Conservation (phyloP, 1,140 invertebrate species). For the Neodiprion virginianus region DNA sequence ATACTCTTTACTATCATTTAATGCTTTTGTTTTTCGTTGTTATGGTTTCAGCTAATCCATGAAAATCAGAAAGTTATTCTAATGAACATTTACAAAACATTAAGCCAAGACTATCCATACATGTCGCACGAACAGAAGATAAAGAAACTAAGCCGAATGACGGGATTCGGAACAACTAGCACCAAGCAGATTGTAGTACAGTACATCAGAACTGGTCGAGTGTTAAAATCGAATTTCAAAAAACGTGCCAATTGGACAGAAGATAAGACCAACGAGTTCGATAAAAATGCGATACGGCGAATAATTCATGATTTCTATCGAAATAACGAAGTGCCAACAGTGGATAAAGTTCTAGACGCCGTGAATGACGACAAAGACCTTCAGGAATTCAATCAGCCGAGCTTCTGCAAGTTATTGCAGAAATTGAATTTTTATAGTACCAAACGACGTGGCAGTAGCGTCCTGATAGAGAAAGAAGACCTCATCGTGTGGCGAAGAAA, state of each 20-base stretch:
- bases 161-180: background rate
- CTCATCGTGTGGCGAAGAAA: background rate
- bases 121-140: background rate
- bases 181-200: background rate
- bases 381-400: conserved; percentile 18
- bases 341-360: background rate
- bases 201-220: background rate
- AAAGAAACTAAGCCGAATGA: background rate
- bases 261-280: background rate
- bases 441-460: background rate
- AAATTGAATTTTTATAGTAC: conserved; percentile 3
- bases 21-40: background rate
- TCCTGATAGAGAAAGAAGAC: conserved; percentile 4
- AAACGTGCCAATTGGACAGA: background rate
- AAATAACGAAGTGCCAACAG: background rate
- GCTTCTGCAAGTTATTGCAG: conserved; percentile 5
- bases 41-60: background rate
- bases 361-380: background rate
- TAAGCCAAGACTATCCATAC: background rate
- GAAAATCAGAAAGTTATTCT: background rate
- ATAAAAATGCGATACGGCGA: background rate
- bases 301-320: background rate
- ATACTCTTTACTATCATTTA: background rate
- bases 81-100: background rate
- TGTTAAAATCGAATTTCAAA: background rate